These are phyloP conservation scores for Acanthochromis polyacanthus DNA, from an alignment of 2,113 vertebrate species.

Conservation along the genomic window DNA sequence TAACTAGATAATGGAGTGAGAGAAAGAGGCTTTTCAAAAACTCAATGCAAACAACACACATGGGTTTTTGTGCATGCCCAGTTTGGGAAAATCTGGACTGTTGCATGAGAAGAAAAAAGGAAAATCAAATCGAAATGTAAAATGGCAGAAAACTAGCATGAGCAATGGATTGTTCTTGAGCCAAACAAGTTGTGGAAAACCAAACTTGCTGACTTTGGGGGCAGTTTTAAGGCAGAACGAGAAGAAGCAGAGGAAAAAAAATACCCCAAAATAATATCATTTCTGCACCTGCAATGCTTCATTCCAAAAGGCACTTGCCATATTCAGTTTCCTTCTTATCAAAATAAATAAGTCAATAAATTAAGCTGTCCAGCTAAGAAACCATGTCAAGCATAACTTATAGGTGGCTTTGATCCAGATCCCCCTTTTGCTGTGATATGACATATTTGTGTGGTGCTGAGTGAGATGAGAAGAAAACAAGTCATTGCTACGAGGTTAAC, in stretches of 20 bases:
- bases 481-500: slow-evolving; percentile 61
- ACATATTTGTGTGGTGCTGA: neutral
- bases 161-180: too few relatives aligned
- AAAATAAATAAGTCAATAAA: slow-evolving; percentile 72
- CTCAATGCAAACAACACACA: too few relatives aligned
- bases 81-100: too few relatives aligned
- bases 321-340: slow-evolving; percentile 65
- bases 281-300: slow-evolving; percentile 64
- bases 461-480: slow-evolving; percentile 22
- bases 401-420: slow-evolving; percentile 57
- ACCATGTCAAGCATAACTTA: slow-evolving; percentile 21
- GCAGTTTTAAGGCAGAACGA: slow-evolving; percentile 65
- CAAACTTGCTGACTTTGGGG: neutral
- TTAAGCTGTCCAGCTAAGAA: slow-evolving; percentile 59
- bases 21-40: too few relatives aligned
- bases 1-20: too few relatives aligned
- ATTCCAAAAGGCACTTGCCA: slow-evolving; percentile 85
- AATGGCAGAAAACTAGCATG: too few relatives aligned
- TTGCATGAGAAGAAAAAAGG: too few relatives aligned
- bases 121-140: too few relatives aligned
- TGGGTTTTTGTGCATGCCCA: too few relatives aligned
- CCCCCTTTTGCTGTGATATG: neutral
- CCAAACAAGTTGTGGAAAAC: too few relatives aligned
- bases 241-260: slow-evolving; percentile 43
- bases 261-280: slow-evolving; percentile 8